Evolutionary conservation across 2,797 vertebrate species (phyloP).

Genomic region (Alauda arvensis): DNA sequence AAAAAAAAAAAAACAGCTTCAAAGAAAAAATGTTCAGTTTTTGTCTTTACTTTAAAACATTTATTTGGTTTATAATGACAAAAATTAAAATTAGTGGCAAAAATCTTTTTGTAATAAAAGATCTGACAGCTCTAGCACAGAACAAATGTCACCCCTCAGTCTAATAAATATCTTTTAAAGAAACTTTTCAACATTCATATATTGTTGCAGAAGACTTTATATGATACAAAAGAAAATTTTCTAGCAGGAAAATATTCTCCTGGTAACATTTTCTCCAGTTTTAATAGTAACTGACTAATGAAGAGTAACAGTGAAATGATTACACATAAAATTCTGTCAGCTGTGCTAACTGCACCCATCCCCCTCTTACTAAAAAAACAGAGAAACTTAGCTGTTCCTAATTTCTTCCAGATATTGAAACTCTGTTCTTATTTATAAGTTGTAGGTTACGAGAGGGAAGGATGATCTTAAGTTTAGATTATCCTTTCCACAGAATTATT

Average conservation of each 20-base stretch:
- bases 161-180: neutral
- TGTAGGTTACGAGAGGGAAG: neutral
- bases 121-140: neutral
- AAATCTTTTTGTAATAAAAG: neutral
- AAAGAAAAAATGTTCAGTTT: neutral
- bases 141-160: neutral
- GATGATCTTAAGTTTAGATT: slow-evolving; percentile 8
- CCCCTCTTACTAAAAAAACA: rapidly evolving
- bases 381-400: neutral
- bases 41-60: neutral
- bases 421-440: neutral
- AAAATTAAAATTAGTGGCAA: neutral
- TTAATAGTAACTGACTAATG: neutral
- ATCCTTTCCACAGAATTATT: neutral
- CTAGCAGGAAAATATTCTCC: neutral
- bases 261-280: neutral
- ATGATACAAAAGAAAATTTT: neutral
- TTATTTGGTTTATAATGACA: neutral
- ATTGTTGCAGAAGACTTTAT: neutral
- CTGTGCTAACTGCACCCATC: neutral
- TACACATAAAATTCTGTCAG: neutral
- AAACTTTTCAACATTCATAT: neutral
- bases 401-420: neutral
- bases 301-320: neutral
- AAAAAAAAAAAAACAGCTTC: neutral